phyloP scores from a whole-genome alignment of 2,797 vertebrate species.

The Alectoris magna region DNA sequence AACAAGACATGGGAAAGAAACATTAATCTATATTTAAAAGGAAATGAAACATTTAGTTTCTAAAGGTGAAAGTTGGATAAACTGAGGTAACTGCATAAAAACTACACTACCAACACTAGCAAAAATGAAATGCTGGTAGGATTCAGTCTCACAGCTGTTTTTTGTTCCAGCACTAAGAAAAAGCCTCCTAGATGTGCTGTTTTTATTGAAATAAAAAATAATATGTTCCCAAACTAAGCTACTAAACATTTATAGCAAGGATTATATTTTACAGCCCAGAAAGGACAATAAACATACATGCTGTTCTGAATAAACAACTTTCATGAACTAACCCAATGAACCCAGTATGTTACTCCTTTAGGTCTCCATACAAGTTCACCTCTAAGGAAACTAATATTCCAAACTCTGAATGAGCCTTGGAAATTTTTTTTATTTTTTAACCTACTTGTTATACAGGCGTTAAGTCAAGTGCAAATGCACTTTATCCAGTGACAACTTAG shows the following conservation, averaged over 20 bases:
- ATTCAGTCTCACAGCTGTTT: background rate
- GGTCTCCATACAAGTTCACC: fast-evolving
- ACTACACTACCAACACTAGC: background rate
- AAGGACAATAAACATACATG: background rate
- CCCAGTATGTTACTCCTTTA: too few relatives aligned
- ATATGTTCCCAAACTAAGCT: background rate
- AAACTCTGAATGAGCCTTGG: background rate
- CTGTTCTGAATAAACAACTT: background rate
- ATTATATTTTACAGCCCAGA: background rate
- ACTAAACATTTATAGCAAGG: background rate
- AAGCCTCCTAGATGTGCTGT: background rate
- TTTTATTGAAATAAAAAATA: background rate
- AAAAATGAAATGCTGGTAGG: background rate
- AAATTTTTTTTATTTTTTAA: background rate
- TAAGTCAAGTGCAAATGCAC: background rate
- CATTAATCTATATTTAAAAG: slow-evolving; percentile 73
- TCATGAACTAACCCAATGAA: background rate
- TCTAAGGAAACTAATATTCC: background rate
- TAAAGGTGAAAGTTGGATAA: background rate
- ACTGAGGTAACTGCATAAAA: slow-evolving; percentile 1
- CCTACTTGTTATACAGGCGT: background rate
- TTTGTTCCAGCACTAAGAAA: background rate
- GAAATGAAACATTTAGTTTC: slow-evolving; percentile 42
- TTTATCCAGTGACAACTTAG: background rate
- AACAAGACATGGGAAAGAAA: slow-evolving; percentile 76